These are phyloP conservation scores for Sinocyclocheilus anshuiensis DNA, from an alignment of 2,113 vertebrate species.

Conservation along the genomic window DNA sequence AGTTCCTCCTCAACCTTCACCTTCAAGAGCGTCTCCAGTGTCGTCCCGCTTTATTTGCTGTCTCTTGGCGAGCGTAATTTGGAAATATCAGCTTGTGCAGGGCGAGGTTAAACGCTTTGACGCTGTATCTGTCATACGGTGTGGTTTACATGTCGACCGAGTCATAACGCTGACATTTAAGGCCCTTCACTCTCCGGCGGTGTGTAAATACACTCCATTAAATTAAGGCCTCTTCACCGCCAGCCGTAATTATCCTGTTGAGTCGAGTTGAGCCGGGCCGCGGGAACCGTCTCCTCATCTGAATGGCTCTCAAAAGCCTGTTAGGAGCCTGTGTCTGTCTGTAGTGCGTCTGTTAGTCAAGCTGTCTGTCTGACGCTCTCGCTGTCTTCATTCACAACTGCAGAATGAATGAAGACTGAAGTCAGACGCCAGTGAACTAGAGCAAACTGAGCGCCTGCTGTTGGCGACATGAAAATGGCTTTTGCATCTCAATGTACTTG, in stretches of 20 bases:
- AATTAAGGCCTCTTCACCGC: slow-evolving; percentile 66
- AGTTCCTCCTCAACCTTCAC: neutral
- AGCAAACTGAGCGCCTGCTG: neutral
- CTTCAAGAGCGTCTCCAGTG: neutral
- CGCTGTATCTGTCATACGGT: neutral
- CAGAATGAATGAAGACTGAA: neutral
- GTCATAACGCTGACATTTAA: slow-evolving; percentile 38
- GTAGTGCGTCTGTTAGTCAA: neutral
- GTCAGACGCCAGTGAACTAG: neutral
- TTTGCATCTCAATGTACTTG: neutral
- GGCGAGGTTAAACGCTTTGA: neutral
- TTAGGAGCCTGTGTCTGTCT: neutral
- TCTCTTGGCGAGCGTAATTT: neutral
- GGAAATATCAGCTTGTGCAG: neutral
- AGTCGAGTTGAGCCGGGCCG: slow-evolving; percentile 12
- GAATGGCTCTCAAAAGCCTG: slow-evolving; percentile 26
- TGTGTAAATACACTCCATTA: slow-evolving; percentile 66
- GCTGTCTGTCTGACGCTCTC: slow-evolving; percentile 6
- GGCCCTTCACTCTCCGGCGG: neutral
- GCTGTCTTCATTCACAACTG: neutral
- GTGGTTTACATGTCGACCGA: neutral
- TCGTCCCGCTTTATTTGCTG: neutral
- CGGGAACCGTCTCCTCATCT: neutral
- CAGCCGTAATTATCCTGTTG: slow-evolving; percentile 8
- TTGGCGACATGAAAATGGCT: neutral